Conservation (phyloP, 1,140 invertebrate species). For the Trissolcus basalis region DNA sequence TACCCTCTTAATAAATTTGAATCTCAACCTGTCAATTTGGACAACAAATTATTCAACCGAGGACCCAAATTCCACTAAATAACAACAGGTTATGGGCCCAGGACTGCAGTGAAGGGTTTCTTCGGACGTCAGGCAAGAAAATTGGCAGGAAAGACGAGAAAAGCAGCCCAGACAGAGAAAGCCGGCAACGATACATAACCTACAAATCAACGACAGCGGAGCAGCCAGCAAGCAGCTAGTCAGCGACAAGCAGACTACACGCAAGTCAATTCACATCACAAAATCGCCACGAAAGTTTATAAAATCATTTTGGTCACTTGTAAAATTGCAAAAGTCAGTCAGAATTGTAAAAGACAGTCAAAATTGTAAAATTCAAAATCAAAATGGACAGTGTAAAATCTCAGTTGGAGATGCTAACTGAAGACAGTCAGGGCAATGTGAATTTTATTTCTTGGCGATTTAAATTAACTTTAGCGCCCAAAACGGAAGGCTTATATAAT, state of each 20-base stretch:
- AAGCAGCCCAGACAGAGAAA: not conserved
- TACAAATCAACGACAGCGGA: not conserved
- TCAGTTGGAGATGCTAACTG: not conserved
- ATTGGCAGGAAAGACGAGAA: not conserved
- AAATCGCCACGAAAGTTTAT: not conserved
- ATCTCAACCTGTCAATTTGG: not conserved
- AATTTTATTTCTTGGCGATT: slow-evolving; percentile 6
- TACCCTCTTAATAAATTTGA: not conserved
- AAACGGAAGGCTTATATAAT: not conserved
- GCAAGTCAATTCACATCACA: not conserved
- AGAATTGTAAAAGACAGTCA: not conserved
- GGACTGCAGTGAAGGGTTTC: not conserved
- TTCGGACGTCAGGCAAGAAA: not conserved
- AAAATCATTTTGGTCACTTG: not conserved
- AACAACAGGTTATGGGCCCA: not conserved
- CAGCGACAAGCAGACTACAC: not conserved
- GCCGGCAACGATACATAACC: not conserved
- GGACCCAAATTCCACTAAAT: not conserved
- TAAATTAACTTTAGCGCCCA: not conserved
- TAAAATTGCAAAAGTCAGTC: not conserved
- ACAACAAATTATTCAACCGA: not conserved
- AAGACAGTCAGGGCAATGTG: not conserved
- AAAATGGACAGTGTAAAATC: not conserved
- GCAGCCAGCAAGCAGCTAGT: not conserved
- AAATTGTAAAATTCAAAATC: not conserved